Percentiles rank a stretch among this genome's conserved stretches.
Evolutionary conservation across 2,113 vertebrate genomes (phyloP).

Genomic region (Halcyon malimbica): DNA sequence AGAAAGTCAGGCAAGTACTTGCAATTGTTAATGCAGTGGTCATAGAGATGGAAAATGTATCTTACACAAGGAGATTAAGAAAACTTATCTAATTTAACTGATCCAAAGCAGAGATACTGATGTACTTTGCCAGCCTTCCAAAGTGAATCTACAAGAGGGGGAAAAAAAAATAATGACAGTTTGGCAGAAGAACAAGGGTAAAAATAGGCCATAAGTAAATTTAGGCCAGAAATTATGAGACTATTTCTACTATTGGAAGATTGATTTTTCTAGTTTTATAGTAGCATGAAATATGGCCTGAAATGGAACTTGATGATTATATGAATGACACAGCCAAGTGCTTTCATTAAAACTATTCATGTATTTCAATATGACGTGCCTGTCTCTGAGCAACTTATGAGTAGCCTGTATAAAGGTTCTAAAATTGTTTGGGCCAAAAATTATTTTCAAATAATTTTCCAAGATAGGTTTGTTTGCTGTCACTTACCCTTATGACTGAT

Average conservation of each 20-base stretch:
- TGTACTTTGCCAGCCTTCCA: background rate
- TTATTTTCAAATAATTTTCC: background rate
- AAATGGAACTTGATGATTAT: background rate
- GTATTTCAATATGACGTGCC: background rate
- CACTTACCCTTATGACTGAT: background rate
- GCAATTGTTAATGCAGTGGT: background rate
- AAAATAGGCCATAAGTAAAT: background rate
- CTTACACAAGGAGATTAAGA: background rate
- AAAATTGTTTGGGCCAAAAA: background rate
- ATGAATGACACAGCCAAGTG: background rate
- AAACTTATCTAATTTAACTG: background rate
- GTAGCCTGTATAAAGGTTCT: background rate
- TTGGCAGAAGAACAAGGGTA: background rate
- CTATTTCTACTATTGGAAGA: background rate
- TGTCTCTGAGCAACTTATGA: background rate
- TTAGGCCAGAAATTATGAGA: background rate
- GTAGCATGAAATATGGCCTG: background rate
- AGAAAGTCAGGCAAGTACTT: background rate
- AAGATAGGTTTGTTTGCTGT: background rate
- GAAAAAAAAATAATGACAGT: background rate
- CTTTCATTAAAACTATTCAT: background rate
- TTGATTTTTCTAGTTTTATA: background rate
- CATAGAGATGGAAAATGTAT: background rate
- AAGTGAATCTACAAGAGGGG: background rate
- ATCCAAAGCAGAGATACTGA: background rate